A percentile compares a stretch with the other conserved stretches of the same genome.
Evolutionary conservation across 2,113 vertebrate genomes (phyloP).

Genomic region (Takifugu flavidus): DNA sequence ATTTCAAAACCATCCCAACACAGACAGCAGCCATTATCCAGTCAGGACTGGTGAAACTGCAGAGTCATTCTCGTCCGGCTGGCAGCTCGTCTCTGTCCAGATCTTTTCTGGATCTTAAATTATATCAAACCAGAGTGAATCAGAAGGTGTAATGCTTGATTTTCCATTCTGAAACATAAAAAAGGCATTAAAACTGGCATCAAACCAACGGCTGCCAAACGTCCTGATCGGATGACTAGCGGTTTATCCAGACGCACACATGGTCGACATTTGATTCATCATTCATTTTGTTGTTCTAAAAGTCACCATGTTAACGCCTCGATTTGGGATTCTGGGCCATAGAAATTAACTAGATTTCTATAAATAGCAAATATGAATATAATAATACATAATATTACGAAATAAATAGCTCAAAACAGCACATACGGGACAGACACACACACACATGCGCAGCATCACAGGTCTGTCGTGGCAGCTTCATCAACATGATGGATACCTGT

Average conservation of each 20-base stretch:
- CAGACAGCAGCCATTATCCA: no score
- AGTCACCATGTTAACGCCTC: no score
- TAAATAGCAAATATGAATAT: not conserved
- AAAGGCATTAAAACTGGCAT: not conserved
- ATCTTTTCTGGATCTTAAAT: not conserved
- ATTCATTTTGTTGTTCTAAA: no score
- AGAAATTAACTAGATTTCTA: not conserved
- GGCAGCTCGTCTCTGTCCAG: no score
- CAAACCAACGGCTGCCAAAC: not conserved
- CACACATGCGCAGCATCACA: constrained; percentile 1
- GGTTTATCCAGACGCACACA: not conserved
- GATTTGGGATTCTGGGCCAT: not conserved
- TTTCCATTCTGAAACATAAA: not conserved
- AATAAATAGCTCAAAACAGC: constrained; percentile 4
- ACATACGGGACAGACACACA: constrained; percentile 32
- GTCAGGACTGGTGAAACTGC: no score
- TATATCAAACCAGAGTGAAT: not conserved
- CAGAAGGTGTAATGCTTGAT: not conserved
- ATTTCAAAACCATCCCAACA: no score
- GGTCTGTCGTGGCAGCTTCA: constrained; percentile 46
- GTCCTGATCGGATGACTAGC: not conserved
- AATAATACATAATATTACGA: not conserved
- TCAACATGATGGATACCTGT: constrained; percentile 34
- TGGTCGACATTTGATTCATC: no score
- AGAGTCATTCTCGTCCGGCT: no score